Conservation (phyloP, 1,140 invertebrate genomes). For the Solenopsis invicta region DNA sequence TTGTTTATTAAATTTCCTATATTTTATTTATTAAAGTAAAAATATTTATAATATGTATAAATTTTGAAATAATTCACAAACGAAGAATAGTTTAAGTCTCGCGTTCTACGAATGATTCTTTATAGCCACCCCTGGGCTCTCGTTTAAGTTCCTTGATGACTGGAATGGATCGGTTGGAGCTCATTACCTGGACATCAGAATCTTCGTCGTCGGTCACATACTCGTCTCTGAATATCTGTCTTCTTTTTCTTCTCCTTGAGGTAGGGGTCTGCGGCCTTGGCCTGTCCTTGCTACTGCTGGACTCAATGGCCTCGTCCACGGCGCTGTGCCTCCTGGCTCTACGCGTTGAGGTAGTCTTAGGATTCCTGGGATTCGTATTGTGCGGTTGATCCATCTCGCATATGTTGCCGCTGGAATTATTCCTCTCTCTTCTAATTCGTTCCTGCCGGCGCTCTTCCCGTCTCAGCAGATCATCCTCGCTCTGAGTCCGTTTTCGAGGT, state of each 20-base stretch:
- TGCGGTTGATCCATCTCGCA: not conserved
- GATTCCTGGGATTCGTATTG: constrained; percentile 37
- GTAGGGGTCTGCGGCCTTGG: constrained; percentile 77
- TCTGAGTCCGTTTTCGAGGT: constrained; percentile 77
- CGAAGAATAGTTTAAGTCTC: constrained; percentile 56
- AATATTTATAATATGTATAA: not conserved
- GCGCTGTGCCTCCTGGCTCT: constrained; percentile 42
- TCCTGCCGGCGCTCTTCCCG: constrained; percentile 78
- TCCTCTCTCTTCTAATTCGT: constrained; percentile 66
- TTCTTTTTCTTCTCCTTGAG: constrained; percentile 74
- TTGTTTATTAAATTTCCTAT: constrained; percentile 5
- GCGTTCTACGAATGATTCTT: constrained; percentile 56
- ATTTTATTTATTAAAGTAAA: not conserved
- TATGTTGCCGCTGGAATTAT: constrained; percentile 53
- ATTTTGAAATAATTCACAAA: not conserved
- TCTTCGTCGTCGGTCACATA: constrained; percentile 85
- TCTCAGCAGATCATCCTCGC: constrained; percentile 82
- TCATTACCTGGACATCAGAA: constrained; percentile 76
- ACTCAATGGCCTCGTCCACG: constrained; percentile 62
- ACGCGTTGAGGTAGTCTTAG: not conserved
- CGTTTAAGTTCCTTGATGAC: constrained; percentile 76
- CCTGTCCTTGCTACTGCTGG: constrained; percentile 68
- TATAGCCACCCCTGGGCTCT: constrained; percentile 78
- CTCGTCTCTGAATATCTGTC: constrained; percentile 60
- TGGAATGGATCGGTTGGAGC: constrained; percentile 62